Percentiles rank a stretch among this genome's conserved stretches.
These are phyloP conservation scores for Solen grandis DNA, from an alignment of 1,140 invertebrate species.

Conservation along the genomic window DNA sequence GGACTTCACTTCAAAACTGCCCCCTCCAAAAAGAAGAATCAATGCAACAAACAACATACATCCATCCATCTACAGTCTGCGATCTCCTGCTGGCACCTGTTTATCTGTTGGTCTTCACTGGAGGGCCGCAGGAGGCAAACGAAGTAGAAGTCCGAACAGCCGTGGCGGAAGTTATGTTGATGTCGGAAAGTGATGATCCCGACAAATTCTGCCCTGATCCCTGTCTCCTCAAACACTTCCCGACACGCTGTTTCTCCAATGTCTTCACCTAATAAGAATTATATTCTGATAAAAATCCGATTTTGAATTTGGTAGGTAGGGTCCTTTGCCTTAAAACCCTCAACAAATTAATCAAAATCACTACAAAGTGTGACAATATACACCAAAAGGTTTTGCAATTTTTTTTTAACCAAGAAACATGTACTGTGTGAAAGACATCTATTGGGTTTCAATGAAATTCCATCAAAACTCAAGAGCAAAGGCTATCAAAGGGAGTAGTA, in stretches of 20 bases:
- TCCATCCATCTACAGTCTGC: conserved; percentile 89
- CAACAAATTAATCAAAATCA: no score
- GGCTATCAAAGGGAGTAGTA: no score
- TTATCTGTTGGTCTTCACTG: conserved; percentile 83
- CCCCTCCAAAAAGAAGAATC: neutral
- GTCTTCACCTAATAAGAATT: conserved; percentile 94
- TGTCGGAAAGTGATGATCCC: conserved; percentile 90
- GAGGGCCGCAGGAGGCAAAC: conserved; percentile 87
- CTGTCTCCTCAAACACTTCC: conserved; percentile 95
- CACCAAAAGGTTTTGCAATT: no score
- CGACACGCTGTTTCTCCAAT: conserved; percentile 88
- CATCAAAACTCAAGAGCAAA: no score
- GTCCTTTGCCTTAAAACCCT: no score
- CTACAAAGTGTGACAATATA: no score
- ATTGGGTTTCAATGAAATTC: no score
- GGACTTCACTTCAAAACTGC: neutral
- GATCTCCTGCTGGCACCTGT: conserved; percentile 88
- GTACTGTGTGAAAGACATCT: no score
- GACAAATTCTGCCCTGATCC: conserved; percentile 88
- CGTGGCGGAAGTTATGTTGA: conserved; percentile 85
- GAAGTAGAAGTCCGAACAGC: conserved; percentile 92
- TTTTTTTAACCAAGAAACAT: no score
- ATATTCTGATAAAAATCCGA: no score
- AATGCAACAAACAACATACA: conserved; percentile 64
- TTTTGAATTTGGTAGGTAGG: no score